Evolutionary conservation across 2,888 invertebrate species (phyloP).

Genomic region (Dioctria rufipes): DNA sequence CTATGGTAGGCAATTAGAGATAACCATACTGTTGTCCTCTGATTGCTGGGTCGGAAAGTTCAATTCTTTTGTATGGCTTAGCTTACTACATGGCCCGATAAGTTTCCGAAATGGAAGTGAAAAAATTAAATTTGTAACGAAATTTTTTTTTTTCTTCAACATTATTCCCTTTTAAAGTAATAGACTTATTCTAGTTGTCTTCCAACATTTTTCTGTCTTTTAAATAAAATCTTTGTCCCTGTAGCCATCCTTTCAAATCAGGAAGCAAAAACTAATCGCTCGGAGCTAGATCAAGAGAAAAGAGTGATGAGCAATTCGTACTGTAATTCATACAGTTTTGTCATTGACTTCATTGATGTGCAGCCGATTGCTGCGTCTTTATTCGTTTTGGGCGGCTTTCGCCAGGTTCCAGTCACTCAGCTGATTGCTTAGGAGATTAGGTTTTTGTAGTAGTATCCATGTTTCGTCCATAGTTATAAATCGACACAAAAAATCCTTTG

Average conservation of each 20-base stretch:
- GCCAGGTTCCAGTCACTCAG: not conserved
- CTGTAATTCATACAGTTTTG: too few species aligned
- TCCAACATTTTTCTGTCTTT: not conserved
- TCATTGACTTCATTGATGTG: not conserved
- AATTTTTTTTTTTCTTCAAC: too few species aligned
- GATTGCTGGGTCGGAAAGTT: too few species aligned
- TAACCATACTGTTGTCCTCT: too few species aligned
- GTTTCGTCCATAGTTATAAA: constrained; percentile 9
- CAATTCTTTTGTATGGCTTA: too few species aligned
- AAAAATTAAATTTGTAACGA: too few species aligned
- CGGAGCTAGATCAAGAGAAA: not conserved
- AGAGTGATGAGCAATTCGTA: not conserved
- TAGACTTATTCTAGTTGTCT: too few species aligned
- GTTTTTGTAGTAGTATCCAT: constrained; percentile 10
- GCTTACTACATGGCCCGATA: too few species aligned
- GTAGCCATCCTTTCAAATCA: not conserved
- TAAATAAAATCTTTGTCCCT: not conserved
- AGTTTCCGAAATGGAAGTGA: too few species aligned
- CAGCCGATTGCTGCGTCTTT: not conserved
- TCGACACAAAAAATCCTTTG: not conserved
- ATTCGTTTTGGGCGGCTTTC: not conserved
- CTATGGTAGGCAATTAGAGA: too few species aligned
- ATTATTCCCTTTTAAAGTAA: too few species aligned
- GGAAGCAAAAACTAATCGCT: constrained; percentile 1
- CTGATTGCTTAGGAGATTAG: not conserved